Evolutionary conservation across 2,888 invertebrate species (phyloP), one percentile per base, ranked within the genome.

Genomic region (Seladonia tumulorum): DNA sequence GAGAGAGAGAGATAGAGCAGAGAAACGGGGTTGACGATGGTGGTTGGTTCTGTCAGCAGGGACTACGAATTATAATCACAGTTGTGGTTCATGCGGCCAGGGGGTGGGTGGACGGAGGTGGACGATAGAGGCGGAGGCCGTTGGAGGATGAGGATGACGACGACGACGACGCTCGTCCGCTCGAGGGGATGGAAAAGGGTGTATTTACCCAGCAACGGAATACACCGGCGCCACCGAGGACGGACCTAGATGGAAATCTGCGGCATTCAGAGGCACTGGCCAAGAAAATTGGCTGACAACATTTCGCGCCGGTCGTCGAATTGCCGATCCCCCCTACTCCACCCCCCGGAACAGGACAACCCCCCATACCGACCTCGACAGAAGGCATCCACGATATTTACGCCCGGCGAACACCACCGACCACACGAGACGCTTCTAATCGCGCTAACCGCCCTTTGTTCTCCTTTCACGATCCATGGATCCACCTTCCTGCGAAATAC

Each of bases 251-350:
- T 95, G 95, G 94, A 95, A 95, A 95, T 95, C 95, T 94, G 93
- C 93, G 92, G 94, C 94, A 94, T 95, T 95, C 95, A 93, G 94
- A 94, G 92, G 95, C 95, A 95, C 94, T 95, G 95, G 95, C 94
- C 95, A 95, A 95, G 95, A 95, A 95, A 95, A 95, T 95, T 95
- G 95, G 93, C 95, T 95, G 95, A 95, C 95, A 95, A 95, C 95
- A 93, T 94, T 91, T 95, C 94, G 93, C 94, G 87, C 91, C 86
- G 86, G 76, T 22, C 90, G 86, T 91, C 92, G 93, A 94, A 94
- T 94, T 93, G 94, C 91, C 89, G 87, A 87, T 84, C 82, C 81
- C 53, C 16, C 35, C 25, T n/a, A n/a, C 83, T 82, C 76, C 83
- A 87, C 76, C 78, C 70, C 53, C 53, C 53, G 22, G 53, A 53